A percentile compares a stretch with the other conserved stretches of the same genome.
These are phyloP conservation scores for Notodonta dromedarius DNA, from an alignment of 2,888 invertebrate species.

Conservation along the genomic window DNA sequence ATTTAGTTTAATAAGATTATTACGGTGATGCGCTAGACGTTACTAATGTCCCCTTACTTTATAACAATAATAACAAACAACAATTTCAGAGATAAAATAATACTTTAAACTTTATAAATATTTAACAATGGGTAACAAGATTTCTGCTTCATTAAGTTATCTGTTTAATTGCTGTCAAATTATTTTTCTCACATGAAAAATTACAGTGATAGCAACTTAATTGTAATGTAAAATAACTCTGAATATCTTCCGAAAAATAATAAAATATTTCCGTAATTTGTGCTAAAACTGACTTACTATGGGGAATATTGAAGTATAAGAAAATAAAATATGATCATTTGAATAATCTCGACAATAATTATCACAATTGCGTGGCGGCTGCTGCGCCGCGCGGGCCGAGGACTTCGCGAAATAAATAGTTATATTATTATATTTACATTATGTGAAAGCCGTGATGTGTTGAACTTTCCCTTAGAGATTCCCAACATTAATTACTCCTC, in stretches of 20 bases:
- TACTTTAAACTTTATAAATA: background rate
- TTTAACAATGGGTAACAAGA: background rate
- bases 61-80: background rate
- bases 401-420: constrained; percentile 21
- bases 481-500: constrained; percentile 41
- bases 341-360: constrained; percentile 3
- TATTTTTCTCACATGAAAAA: background rate
- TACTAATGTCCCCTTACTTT: background rate
- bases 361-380: constrained; percentile 13
- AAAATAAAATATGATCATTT: background rate
- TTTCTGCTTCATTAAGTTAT: background rate
- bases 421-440: constrained; percentile 52
- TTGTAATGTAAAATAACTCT: background rate
- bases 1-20: no score
- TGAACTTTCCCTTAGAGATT: constrained; percentile 42
- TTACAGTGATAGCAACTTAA: background rate
- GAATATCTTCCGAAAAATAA: no score
- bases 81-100: constrained; percentile 2
- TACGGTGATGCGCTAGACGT: background rate
- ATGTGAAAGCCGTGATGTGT: constrained; percentile 19
- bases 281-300: background rate
- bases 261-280: background rate
- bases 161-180: background rate
- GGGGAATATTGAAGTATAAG: background rate
- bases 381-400: constrained; percentile 2